phyloP scores from a whole-genome alignment of 2,797 vertebrate genomes.

The Esox masquinongy region DNA sequence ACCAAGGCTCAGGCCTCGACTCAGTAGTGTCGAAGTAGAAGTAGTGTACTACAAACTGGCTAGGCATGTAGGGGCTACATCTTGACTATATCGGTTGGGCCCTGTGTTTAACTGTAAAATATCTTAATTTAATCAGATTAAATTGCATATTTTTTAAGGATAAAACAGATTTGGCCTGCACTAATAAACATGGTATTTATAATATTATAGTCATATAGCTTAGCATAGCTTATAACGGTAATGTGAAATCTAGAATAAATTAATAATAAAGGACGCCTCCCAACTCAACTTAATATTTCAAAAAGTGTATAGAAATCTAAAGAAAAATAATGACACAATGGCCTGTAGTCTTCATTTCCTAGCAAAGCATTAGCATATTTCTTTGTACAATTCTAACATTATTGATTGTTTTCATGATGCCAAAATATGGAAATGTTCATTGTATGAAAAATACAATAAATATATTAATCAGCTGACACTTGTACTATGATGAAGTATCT shows the following conservation, averaged over 20 bases:
- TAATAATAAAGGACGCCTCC: not conserved
- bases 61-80: not conserved
- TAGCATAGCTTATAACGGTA: constrained; percentile 36
- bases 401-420: not conserved
- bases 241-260: constrained; percentile 22
- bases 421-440: not conserved
- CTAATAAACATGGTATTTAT: constrained; percentile 1
- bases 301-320: not conserved
- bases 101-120: too few relatives aligned
- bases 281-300: constrained; percentile 10
- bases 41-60: not conserved
- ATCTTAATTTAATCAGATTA: not conserved
- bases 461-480: not conserved
- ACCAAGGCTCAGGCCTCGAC: not conserved
- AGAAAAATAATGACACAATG: not conserved
- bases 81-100: not conserved
- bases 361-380: not conserved
- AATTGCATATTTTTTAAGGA: not conserved
- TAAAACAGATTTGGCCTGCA: not conserved
- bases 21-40: too few relatives aligned
- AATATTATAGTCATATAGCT: not conserved
- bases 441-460: not conserved
- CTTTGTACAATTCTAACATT: not conserved
- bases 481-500: too few relatives aligned
- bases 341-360: not conserved